A percentile compares a stretch with the other conserved stretches of the same genome.
Evolutionary conservation across 1,140 invertebrate species (phyloP).

Genomic region (Caenorhabditis briggsae): DNA sequence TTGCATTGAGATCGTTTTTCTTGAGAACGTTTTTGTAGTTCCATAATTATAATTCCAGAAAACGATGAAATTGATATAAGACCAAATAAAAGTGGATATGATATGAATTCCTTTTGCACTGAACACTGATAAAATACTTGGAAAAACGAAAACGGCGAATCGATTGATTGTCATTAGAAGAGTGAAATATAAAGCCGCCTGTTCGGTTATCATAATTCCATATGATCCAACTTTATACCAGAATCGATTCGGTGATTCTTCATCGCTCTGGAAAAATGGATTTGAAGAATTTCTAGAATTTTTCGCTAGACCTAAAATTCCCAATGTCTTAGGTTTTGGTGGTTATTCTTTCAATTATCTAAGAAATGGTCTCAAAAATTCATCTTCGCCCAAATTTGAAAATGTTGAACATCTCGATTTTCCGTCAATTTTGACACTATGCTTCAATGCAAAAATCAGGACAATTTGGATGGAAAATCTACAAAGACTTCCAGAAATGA

Average conservation of each 20-base stretch:
- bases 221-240: slow-evolving; percentile 49
- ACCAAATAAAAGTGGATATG: slow-evolving; percentile 27
- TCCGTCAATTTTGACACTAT: too few relatives aligned
- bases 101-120: slow-evolving; percentile 29
- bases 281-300: too few relatives aligned
- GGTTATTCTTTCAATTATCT: too few relatives aligned
- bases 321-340: too few relatives aligned
- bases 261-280: slow-evolving; percentile 13
- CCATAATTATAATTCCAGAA: slow-evolving; percentile 56
- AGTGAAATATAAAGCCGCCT: slow-evolving; percentile 52
- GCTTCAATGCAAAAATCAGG: too few relatives aligned
- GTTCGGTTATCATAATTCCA: slow-evolving; percentile 36
- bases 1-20: slow-evolving; percentile 42
- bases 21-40: slow-evolving; percentile 7
- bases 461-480: too few relatives aligned
- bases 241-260: not conserved
- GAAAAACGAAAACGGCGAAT: slow-evolving; percentile 55
- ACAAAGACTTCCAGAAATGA: too few relatives aligned
- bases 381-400: too few relatives aligned
- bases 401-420: too few relatives aligned
- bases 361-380: too few relatives aligned
- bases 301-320: too few relatives aligned
- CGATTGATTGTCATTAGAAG: slow-evolving; percentile 59
- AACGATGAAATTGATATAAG: slow-evolving; percentile 50
- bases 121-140: slow-evolving; percentile 1